phyloP scores from a whole-genome alignment of 2,797 vertebrate genomes.

The Galago senegalensis region DNA sequence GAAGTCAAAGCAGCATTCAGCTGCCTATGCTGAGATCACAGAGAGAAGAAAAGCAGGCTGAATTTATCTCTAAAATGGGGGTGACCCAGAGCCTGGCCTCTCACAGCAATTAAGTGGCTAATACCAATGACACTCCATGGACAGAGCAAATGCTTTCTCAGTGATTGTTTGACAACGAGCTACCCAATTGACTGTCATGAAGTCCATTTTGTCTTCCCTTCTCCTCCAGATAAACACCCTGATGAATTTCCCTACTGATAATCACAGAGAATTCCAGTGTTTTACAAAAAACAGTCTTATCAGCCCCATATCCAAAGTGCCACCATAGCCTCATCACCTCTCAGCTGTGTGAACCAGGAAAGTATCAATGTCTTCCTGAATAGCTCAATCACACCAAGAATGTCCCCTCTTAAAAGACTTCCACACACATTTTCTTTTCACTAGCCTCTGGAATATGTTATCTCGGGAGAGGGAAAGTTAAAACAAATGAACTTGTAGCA shows the following conservation, averaged over 20 bases:
- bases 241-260: constrained; percentile 23
- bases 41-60: constrained; percentile 53
- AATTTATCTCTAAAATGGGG: constrained; percentile 67
- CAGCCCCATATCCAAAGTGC: constrained; percentile 38
- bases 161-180: constrained; percentile 35
- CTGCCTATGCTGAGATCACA: neutral
- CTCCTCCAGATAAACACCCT: constrained; percentile 16
- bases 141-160: constrained; percentile 45
- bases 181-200: neutral
- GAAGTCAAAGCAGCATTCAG: neutral
- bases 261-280: neutral
- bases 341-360: neutral
- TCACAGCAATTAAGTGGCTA: constrained; percentile 66
- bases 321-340: neutral
- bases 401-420: constrained; percentile 48
- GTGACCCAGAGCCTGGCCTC: constrained; percentile 64
- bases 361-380: neutral
- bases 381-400: neutral
- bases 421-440: constrained; percentile 20
- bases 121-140: constrained; percentile 51
- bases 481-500: constrained; percentile 55
- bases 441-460: constrained; percentile 62
- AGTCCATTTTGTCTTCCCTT: constrained; percentile 25
- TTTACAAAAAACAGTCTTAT: constrained; percentile 23
- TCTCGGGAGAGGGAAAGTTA: constrained; percentile 54